Evolutionary conservation across 1,140 invertebrate species (phyloP), one percentile per base, ranked within the genome.

Genomic region (Penaeus indicus): DNA sequence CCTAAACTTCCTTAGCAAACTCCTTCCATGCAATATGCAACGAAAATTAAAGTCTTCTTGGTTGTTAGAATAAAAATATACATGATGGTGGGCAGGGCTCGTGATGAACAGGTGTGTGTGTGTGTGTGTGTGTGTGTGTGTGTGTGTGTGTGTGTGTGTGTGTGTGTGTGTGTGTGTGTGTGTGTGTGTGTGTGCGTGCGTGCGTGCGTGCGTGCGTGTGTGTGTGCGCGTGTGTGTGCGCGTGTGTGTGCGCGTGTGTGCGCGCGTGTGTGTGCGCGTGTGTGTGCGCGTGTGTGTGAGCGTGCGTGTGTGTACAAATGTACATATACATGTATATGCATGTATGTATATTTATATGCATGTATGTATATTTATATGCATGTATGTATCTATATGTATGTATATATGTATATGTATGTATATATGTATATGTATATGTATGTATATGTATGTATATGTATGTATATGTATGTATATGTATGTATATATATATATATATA

Each of bases 381-480:
- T 54, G n/a, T 54, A n/a, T 54, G 60, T 25, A 72, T 72, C 18
- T 72, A n/a, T 72, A 72, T 72, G n/a, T 72, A 72, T n/a, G 32
- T n/a, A 72, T 72, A 72, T 72, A 72, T 72, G 22, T 72, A n/a
- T 72, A n/a, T 72, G 32, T 72, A 72, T 72, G 32, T 72, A 72
- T 72, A n/a, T 72, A 72, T 72, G 32, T 72, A 72, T 72, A n/a
- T 72, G n/a, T 72, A n/a, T 72, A 72, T 72, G 32, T 72, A 72
- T 72, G 19, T 72, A 27, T 72, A 25, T 72, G 7, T 18, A 72
- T 72, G 25, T 27, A 5, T n/a, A 22, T n/a, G 25, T 72, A 72
- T 72, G 25, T 27, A 72, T 72, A 72, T 25, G 4, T 19, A 72
- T 25, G 25, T 25, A 72, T 72, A 72, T 25, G 25, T 25, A 72